Conservation (phyloP, 2,113 vertebrate genomes). For the Tricholaema leucomelas region DNA sequence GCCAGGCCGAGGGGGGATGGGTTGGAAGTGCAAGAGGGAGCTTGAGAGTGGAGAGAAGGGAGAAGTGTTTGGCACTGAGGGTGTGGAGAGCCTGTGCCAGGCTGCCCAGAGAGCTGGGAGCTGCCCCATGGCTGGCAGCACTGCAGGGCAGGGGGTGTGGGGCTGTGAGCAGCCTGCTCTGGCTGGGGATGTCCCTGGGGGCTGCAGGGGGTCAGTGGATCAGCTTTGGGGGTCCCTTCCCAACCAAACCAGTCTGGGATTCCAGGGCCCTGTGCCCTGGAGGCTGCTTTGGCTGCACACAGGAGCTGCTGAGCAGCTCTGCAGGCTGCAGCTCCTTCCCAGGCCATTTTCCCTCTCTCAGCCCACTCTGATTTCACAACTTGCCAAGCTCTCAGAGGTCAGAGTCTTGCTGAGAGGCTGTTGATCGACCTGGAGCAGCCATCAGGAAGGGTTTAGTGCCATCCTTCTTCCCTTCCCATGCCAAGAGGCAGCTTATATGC, state of each 20-base stretch:
- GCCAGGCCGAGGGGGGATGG: no score
- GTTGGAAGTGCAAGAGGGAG: no score
- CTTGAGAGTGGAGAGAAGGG: no score
- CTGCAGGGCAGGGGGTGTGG: no score
- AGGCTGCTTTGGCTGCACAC: rapidly evolving
- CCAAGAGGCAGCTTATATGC: conserved; percentile 29
- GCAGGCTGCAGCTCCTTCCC: neutral
- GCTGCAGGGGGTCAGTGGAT: neutral
- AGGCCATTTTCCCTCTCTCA: neutral
- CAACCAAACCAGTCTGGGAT: neutral
- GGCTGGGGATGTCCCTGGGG: neutral
- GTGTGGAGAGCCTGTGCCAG: no score
- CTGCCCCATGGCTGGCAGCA: no score
- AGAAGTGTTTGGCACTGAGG: no score
- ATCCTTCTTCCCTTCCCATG: neutral
- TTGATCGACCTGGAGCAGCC: conserved; percentile 14
- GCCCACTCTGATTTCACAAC: neutral
- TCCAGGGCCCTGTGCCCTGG: neutral
- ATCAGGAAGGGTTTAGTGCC: neutral
- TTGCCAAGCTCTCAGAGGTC: neutral
- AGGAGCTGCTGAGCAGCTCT: rapidly evolving
- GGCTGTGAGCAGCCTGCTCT: no score
- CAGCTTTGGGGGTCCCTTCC: neutral
- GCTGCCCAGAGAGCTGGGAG: no score
- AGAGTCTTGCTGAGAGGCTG: neutral